Percentiles rank a stretch among this genome's conserved stretches.
Conservation (phyloP, 2,888 invertebrate species). For the Cyrtodaria siliqua region DNA sequence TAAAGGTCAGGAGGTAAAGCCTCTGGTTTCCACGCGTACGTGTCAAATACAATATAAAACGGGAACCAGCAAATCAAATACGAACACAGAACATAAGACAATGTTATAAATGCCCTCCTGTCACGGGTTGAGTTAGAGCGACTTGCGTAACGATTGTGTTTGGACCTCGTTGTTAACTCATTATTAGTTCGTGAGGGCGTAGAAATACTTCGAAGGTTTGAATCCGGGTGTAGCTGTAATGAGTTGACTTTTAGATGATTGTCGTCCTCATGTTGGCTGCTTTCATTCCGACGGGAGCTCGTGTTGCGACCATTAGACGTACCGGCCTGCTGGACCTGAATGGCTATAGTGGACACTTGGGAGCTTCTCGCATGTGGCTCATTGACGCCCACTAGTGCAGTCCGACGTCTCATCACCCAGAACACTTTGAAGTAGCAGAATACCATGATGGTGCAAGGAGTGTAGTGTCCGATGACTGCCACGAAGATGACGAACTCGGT, state of each 20-base stretch:
- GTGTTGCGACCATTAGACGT: background rate
- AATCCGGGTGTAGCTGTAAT: too few species aligned
- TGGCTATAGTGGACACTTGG: background rate
- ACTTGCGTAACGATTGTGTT: too few species aligned
- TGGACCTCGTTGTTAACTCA: too few species aligned
- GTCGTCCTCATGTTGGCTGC: background rate
- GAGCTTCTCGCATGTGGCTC: background rate
- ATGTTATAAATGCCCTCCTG: conserved; percentile 59
- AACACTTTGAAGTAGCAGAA: conserved; percentile 77
- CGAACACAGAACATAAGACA: conserved; percentile 58
- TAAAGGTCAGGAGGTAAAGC: conserved; percentile 64
- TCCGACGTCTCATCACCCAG: conserved; percentile 63
- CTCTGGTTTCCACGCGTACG: conserved; percentile 63
- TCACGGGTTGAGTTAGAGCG: conserved; percentile 23
- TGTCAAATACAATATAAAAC: conserved; percentile 66
- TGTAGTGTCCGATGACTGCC: conserved; percentile 81
- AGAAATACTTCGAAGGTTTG: too few species aligned
- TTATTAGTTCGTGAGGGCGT: too few species aligned
- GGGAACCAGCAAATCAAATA: conserved; percentile 70
- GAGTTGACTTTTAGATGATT: background rate
- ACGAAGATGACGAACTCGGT: conserved; percentile 80
- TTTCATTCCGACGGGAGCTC: background rate
- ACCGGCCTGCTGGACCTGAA: background rate
- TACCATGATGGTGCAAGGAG: conserved; percentile 75
- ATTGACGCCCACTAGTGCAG: background rate